Conservation (phyloP, 1,140 invertebrate species). For the Arctopsyche grandis region DNA sequence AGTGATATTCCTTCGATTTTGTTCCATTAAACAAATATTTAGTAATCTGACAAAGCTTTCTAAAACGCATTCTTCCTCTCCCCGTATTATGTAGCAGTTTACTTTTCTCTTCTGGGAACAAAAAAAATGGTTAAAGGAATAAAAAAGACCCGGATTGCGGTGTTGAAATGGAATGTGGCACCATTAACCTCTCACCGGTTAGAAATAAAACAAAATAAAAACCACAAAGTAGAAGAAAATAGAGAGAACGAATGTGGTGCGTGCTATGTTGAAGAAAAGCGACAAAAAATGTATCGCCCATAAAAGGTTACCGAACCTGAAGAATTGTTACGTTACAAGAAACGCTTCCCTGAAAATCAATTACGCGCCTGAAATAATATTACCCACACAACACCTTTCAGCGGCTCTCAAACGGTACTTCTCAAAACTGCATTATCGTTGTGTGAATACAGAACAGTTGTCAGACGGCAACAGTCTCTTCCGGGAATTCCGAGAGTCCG, state of each 20-base stretch:
- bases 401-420: neutral
- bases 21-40: too few relatives aligned
- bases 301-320: constrained; percentile 14
- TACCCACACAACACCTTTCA: neutral
- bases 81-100: too few relatives aligned
- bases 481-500: neutral
- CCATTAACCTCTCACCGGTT: constrained; percentile 37
- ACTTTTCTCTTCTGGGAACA: neutral
- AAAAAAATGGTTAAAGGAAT: neutral
- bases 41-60: too few relatives aligned
- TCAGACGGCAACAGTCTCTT: neutral
- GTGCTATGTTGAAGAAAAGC: neutral
- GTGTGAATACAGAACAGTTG: neutral
- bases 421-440: neutral
- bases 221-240: neutral
- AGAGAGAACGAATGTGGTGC: neutral
- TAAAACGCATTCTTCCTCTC: too few relatives aligned
- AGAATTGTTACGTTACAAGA: neutral
- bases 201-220: constrained; percentile 37
- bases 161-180: constrained; percentile 31
- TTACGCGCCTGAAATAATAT: neutral
- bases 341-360: constrained; percentile 3
- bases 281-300: neutral
- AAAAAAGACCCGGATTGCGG: constrained; percentile 20
- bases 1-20: too few relatives aligned